These are phyloP conservation scores for Oscheius sp. DNA, from an alignment of 2,888 invertebrate species.

Conservation along the genomic window DNA sequence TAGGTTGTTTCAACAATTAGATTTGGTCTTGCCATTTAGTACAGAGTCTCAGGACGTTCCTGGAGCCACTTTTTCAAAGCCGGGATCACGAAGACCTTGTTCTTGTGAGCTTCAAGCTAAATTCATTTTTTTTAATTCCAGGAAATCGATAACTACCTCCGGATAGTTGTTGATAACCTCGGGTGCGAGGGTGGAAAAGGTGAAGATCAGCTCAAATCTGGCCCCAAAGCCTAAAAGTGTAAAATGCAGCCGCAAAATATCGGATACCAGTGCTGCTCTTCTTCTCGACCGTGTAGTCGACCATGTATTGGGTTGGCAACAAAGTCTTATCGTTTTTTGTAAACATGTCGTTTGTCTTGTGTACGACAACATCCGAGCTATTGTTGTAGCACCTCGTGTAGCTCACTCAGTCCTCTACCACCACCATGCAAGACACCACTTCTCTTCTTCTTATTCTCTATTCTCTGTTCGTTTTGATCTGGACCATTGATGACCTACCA, in stretches of 20 bases:
- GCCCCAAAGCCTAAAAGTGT: conserved; percentile 20
- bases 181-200: conserved; percentile 9
- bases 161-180: conserved; percentile 26
- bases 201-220: conserved; percentile 27
- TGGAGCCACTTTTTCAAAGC: conserved; percentile 34
- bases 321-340: too few species aligned
- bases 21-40: background rate
- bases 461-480: too few species aligned
- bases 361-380: too few species aligned
- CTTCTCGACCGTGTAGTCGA: conserved; percentile 28
- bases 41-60: conserved; percentile 29
- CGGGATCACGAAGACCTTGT: conserved; percentile 31
- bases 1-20: too few species aligned
- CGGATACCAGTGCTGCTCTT: conserved; percentile 41
- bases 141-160: conserved; percentile 21
- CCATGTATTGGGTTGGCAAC: too few species aligned
- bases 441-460: too few species aligned
- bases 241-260: background rate
- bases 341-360: too few species aligned
- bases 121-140: background rate
- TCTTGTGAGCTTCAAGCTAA: conserved; percentile 33
- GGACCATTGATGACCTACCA: too few species aligned
- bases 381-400: too few species aligned
- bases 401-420: too few species aligned
- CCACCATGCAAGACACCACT: too few species aligned